These are phyloP conservation scores for Cinclus mexicanus DNA, from an alignment of 2,113 vertebrate species.

Conservation along the genomic window DNA sequence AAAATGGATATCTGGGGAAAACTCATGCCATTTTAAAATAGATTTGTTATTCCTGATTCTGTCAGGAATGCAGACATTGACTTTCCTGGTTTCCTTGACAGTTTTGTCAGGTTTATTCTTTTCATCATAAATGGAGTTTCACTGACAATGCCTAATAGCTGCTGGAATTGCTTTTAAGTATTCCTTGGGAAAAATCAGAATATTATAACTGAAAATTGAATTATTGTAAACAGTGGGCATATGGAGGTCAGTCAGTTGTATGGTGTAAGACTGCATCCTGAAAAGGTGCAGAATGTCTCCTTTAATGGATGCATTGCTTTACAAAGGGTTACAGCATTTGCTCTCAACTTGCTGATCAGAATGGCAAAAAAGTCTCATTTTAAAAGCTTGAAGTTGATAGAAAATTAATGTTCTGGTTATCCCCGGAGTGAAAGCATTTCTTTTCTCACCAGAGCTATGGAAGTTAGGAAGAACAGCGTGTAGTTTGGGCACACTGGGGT, in stretches of 20 bases:
- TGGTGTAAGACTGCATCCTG: neutral
- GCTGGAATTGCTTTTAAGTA: neutral
- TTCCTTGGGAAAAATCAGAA: constrained; percentile 4
- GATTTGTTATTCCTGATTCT: constrained; percentile 43
- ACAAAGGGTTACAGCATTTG: neutral
- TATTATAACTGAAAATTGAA: neutral
- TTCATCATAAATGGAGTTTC: constrained; percentile 8
- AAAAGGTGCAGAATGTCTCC: neutral
- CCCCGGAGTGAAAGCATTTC: neutral
- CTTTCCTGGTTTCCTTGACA: constrained; percentile 45
- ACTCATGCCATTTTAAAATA: constrained; percentile 22
- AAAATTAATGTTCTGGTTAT: neutral
- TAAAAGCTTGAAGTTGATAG: neutral
- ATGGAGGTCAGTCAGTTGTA: neutral
- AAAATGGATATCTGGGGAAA: constrained; percentile 36
- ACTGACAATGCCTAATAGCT: constrained; percentile 30
- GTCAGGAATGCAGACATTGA: neutral
- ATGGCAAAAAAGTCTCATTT: neutral
- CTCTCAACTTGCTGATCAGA: neutral
- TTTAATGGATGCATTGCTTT: neutral
- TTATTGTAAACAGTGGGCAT: neutral
- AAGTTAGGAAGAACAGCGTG: neutral
- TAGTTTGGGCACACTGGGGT: neutral
- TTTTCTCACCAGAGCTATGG: neutral
- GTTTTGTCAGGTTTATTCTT: constrained; percentile 53